These are phyloP conservation scores for Emydocephalus ijimae DNA, from an alignment of 2,113 vertebrate genomes.

Conservation along the genomic window DNA sequence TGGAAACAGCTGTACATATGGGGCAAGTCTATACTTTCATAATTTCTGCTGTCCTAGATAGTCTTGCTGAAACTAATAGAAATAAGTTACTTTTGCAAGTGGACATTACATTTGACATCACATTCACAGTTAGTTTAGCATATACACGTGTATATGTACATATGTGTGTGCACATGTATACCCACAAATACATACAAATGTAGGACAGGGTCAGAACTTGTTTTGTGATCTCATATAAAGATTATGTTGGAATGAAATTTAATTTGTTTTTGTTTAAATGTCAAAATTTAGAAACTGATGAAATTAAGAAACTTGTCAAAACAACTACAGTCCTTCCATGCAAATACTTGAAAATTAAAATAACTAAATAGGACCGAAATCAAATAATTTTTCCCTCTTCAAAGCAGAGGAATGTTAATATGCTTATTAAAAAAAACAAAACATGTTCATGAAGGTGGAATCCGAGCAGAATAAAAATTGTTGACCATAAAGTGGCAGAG, in stretches of 20 bases:
- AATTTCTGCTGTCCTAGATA: background rate
- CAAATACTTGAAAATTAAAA: background rate
- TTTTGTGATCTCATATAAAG: background rate
- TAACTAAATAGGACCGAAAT: background rate
- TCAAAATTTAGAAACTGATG: background rate
- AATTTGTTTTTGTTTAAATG: background rate
- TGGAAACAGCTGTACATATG: background rate
- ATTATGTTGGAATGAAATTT: background rate
- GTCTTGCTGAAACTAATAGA: background rate
- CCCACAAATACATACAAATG: background rate
- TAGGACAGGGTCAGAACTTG: background rate
- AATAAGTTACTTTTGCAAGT: background rate
- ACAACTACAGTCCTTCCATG: background rate
- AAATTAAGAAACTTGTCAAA: background rate
- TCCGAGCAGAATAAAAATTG: background rate
- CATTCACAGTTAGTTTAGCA: background rate
- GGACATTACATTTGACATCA: background rate
- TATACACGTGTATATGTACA: background rate
- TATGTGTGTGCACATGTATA: background rate
- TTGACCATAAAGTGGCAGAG: background rate
- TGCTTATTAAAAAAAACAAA: background rate
- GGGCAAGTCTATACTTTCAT: background rate
- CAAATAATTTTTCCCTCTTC: background rate
- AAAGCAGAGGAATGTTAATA: background rate
- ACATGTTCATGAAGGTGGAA: background rate